phyloP scores from a whole-genome alignment of 2,888 invertebrate genomes.

The Elegia similella region DNA sequence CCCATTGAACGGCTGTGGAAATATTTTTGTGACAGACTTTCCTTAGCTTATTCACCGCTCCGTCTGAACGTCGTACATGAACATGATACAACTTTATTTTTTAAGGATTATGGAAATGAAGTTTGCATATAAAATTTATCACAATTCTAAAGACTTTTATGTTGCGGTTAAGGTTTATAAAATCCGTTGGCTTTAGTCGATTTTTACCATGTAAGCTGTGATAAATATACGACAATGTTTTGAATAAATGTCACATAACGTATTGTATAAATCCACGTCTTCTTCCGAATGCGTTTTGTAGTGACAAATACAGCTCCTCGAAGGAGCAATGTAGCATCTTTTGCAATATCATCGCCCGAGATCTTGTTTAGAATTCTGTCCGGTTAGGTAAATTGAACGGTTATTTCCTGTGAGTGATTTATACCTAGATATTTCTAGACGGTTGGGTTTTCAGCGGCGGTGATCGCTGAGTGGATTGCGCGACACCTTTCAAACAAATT shows the following conservation, averaged over 20 bases:
- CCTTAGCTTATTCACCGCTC: slow-evolving; percentile 2
- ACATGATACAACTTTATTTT: slow-evolving; percentile 21
- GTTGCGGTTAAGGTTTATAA: slow-evolving; percentile 1
- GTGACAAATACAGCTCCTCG: slow-evolving; percentile 23
- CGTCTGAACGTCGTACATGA: slow-evolving; percentile 12
- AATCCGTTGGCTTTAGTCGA: background rate
- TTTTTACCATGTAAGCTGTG: background rate
- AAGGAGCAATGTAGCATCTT: slow-evolving; percentile 38
- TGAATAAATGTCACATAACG: no score
- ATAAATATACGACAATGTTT: no score
- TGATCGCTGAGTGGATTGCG: slow-evolving; percentile 74
- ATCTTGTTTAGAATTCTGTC: slow-evolving; percentile 52
- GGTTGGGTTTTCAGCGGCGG: slow-evolving; percentile 56
- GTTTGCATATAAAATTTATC: slow-evolving; percentile 34
- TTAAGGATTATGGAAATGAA: slow-evolving; percentile 34
- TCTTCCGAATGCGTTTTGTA: background rate
- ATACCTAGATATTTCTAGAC: slow-evolving; percentile 57
- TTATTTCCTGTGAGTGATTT: slow-evolving; percentile 69
- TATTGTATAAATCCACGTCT: background rate
- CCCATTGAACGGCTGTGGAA: slow-evolving; percentile 2
- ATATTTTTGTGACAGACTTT: slow-evolving; percentile 4
- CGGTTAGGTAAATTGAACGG: slow-evolving; percentile 57
- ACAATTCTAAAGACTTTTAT: slow-evolving; percentile 8
- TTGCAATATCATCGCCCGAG: slow-evolving; percentile 44
- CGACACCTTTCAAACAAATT: slow-evolving; percentile 81